These are phyloP conservation scores for Ptilodon capucinus DNA, from an alignment of 2,888 invertebrate genomes.

Conservation along the genomic window DNA sequence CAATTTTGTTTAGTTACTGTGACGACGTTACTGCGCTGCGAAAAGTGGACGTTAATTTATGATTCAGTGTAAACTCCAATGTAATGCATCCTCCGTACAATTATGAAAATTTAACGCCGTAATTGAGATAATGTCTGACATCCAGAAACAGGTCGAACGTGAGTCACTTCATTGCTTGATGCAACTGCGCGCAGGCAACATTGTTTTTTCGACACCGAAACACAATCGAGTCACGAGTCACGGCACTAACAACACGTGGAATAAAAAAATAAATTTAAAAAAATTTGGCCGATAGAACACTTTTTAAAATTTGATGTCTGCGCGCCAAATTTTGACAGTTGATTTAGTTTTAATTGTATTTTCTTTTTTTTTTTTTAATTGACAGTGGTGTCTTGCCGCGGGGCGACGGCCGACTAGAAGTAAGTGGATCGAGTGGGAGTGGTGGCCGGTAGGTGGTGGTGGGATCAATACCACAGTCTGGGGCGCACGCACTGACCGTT, in stretches of 20 bases:
- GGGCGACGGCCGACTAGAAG: slow-evolving; percentile 76
- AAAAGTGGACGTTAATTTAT: background rate
- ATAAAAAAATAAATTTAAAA: slow-evolving; percentile 16
- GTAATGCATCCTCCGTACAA: slow-evolving; percentile 27
- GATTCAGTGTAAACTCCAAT: background rate
- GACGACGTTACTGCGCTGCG: slow-evolving; percentile 3
- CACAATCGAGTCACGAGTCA: slow-evolving; percentile 20
- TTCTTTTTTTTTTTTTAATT: slow-evolving; percentile 39
- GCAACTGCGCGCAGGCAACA: slow-evolving; percentile 48
- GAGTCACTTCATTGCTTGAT: slow-evolving; percentile 56
- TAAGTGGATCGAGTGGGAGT: slow-evolving; percentile 67
- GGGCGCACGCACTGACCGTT: slow-evolving; percentile 79
- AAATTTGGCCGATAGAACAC: slow-evolving; percentile 32
- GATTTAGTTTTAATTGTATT: slow-evolving; percentile 39
- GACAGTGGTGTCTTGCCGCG: slow-evolving; percentile 62
- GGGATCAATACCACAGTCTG: slow-evolving; percentile 75
- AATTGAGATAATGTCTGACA: slow-evolving; percentile 59
- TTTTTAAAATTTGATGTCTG: slow-evolving; percentile 27
- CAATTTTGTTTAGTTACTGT: slow-evolving; percentile 25
- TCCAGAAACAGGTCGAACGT: slow-evolving; percentile 51
- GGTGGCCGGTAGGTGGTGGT: slow-evolving; percentile 75
- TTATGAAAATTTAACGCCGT: slow-evolving; percentile 55
- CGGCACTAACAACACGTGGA: slow-evolving; percentile 36
- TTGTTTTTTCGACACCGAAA: slow-evolving; percentile 41
- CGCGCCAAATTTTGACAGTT: slow-evolving; percentile 38